phyloP scores from a whole-genome alignment of 2,797 vertebrate genomes.

The Sorex maritimensis region DNA sequence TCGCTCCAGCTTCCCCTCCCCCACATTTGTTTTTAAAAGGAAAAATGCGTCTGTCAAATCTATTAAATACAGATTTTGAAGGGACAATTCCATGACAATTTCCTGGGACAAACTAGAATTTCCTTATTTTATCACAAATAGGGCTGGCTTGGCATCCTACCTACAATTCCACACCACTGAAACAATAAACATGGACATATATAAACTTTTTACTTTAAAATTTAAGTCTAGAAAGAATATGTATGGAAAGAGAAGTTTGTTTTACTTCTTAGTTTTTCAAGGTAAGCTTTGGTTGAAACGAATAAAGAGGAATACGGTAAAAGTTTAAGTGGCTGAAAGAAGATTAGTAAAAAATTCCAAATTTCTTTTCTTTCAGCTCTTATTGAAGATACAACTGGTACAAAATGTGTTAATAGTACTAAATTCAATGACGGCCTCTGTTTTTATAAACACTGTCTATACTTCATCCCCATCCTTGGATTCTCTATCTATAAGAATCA shows the following conservation, averaged over 20 bases:
- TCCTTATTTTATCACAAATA: constrained; percentile 57
- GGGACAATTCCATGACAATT: constrained; percentile 50
- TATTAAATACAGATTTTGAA: constrained; percentile 53
- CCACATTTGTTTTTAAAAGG: constrained; percentile 69
- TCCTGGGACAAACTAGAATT: constrained; percentile 70
- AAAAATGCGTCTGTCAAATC: constrained; percentile 48
- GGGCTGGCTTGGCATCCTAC: background rate
- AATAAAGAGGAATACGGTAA: constrained; percentile 45
- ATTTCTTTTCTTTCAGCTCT: background rate
- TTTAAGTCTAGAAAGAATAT: constrained; percentile 56
- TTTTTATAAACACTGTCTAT: constrained; percentile 49
- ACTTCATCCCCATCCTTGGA: constrained; percentile 6
- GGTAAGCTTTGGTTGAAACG: constrained; percentile 49
- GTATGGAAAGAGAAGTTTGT: constrained; percentile 27
- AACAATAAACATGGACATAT: constrained; percentile 42
- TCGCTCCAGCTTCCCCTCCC: too few species aligned
- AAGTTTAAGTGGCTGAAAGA: constrained; percentile 38
- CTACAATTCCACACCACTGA: background rate
- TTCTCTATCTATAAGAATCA: constrained; percentile 58
- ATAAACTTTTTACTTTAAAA: constrained; percentile 29
- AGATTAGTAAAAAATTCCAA: constrained; percentile 65
- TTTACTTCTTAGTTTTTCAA: constrained; percentile 19
- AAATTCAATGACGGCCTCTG: background rate
- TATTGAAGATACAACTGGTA: constrained; percentile 43
- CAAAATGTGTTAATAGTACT: constrained; percentile 6